Evolutionary conservation across 2,888 invertebrate species (phyloP).

Genomic region (Ochropleura leucogaster): DNA sequence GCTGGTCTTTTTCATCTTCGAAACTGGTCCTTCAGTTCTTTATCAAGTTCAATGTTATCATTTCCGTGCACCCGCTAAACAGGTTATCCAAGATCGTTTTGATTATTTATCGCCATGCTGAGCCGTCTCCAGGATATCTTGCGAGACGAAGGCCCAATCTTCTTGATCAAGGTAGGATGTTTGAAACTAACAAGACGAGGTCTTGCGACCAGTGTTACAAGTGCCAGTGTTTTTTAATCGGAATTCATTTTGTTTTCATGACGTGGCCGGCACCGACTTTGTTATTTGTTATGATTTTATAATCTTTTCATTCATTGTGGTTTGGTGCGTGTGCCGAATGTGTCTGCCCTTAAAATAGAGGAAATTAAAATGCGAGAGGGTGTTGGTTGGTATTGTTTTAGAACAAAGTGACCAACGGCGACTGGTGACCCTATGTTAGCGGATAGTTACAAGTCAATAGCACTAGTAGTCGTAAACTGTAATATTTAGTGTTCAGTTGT

Average conservation of each 20-base stretch:
- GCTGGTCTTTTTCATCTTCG: not conserved
- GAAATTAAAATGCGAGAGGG: not conserved
- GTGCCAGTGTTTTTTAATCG: constrained; percentile 26
- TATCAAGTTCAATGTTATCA: not conserved
- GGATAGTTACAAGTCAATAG: not conserved
- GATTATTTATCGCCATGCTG: constrained; percentile 33
- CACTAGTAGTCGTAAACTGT: not conserved
- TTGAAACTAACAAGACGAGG: not conserved
- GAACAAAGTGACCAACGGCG: not conserved
- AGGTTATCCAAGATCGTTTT: constrained; percentile 14
- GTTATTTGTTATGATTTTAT: constrained; percentile 23
- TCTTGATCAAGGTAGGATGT: constrained; percentile 60
- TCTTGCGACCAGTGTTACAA: not conserved
- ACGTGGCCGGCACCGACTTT: not conserved
- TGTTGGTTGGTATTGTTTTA: not conserved
- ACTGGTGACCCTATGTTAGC: not conserved
- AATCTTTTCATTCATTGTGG: constrained; percentile 2
- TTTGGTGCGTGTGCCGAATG: not conserved
- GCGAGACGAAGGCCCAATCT: constrained; percentile 51
- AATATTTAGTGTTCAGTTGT: constrained; percentile 2
- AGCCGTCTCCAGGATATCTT: constrained; percentile 24
- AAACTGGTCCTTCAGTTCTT: not conserved
- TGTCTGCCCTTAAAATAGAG: not conserved
- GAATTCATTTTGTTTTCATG: not conserved
- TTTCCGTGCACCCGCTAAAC: not conserved